Conservation (phyloP, 2,113 vertebrate species). For the Stigmatopora nigra region DNA sequence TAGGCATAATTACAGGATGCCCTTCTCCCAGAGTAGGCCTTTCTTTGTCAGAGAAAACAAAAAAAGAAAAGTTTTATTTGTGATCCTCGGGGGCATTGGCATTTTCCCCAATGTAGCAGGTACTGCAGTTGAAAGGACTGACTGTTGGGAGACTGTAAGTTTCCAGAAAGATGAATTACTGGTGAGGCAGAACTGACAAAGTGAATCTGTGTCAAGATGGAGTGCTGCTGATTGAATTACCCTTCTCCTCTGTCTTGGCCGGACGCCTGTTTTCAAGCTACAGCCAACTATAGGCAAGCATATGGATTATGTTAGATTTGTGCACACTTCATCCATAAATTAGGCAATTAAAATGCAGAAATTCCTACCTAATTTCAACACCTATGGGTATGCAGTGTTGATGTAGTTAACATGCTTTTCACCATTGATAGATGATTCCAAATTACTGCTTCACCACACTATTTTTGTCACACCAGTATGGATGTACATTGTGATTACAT, state of each 20-base stretch:
- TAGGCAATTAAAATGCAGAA: conserved; percentile 24
- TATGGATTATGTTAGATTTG: conserved; percentile 38
- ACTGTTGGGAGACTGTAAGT: conserved; percentile 63
- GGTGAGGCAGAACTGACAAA: conserved; percentile 62
- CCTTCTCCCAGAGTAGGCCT: conserved; percentile 19
- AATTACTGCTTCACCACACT: conserved; percentile 59
- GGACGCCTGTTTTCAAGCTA: conserved; percentile 42
- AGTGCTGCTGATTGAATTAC: conserved; percentile 64
- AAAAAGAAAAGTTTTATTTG: conserved; percentile 20
- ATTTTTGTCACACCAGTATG: conserved; percentile 22
- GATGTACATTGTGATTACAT: background rate
- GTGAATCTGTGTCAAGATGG: conserved; percentile 62
- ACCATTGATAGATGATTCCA: conserved; percentile 59
- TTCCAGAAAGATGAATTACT: conserved; percentile 66
- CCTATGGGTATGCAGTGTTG: conserved; percentile 20
- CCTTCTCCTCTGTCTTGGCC: conserved; percentile 40
- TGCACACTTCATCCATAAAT: conserved; percentile 31
- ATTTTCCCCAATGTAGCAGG: conserved; percentile 54
- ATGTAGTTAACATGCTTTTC: conserved; percentile 47
- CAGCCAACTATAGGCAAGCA: conserved; percentile 24
- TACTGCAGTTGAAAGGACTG: conserved; percentile 58
- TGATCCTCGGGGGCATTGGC: conserved; percentile 25
- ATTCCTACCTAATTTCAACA: conserved; percentile 18
- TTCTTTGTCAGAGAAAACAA: conserved; percentile 12
- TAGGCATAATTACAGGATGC: conserved; percentile 21